Evolutionary conservation across 2,888 invertebrate species (phyloP).

Genomic region (Himalopsyche japonica): DNA sequence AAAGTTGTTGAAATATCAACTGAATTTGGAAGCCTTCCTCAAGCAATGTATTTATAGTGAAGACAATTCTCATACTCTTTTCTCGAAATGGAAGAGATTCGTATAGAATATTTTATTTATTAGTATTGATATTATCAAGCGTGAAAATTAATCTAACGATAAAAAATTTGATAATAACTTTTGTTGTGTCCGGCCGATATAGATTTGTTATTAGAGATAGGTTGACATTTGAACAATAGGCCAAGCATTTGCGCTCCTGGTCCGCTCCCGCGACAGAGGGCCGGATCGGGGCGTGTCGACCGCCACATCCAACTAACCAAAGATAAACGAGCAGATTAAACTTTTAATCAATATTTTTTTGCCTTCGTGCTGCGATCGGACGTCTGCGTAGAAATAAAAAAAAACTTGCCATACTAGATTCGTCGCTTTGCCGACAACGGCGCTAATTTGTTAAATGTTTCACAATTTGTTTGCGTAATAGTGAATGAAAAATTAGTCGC

Average conservation of each 20-base stretch:
- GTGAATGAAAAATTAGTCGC: background rate
- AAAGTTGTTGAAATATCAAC: no score
- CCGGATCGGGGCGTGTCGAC: constrained; percentile 2
- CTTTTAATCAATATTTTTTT: constrained; percentile 27
- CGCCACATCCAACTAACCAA: constrained; percentile 2
- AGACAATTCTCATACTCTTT: no score
- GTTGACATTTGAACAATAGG: background rate
- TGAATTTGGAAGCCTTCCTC: no score
- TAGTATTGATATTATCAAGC: background rate
- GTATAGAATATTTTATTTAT: background rate
- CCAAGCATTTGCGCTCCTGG: background rate
- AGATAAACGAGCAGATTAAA: constrained; percentile 22
- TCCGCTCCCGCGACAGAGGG: background rate
- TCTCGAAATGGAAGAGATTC: no score
- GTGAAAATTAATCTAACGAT: background rate
- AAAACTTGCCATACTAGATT: background rate
- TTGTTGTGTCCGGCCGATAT: background rate
- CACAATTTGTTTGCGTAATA: background rate
- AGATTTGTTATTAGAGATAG: background rate
- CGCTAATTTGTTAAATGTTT: background rate
- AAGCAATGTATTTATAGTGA: no score
- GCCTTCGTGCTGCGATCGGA: background rate
- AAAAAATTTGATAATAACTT: background rate
- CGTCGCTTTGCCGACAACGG: background rate
- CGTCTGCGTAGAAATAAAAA: background rate